Percentiles rank a stretch among this genome's conserved stretches.
Evolutionary conservation across 2,888 invertebrate species (phyloP).

Genomic region (Neoascia interrupta): DNA sequence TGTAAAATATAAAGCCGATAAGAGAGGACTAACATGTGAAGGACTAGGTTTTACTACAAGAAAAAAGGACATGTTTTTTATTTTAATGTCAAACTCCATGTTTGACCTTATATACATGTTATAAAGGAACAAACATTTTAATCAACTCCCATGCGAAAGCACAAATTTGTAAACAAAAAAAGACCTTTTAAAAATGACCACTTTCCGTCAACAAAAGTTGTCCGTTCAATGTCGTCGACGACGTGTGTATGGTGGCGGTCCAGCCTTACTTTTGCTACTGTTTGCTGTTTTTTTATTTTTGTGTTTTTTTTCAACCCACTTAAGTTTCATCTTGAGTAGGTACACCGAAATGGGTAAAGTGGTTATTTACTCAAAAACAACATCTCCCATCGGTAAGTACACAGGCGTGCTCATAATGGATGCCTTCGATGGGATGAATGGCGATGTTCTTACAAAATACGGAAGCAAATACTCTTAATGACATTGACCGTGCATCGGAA

Average conservation of each 20-base stretch:
- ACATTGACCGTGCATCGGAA: slow-evolving; percentile 23
- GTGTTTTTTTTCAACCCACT: slow-evolving; percentile 26
- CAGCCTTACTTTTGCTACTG: slow-evolving; percentile 7
- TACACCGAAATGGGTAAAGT: neutral
- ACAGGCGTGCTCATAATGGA: neutral
- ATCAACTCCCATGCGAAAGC: too few relatives aligned
- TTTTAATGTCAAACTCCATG: too few relatives aligned
- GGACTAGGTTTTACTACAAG: too few relatives aligned
- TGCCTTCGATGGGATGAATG: slow-evolving; percentile 11
- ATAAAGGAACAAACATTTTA: too few relatives aligned
- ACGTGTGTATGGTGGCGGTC: slow-evolving; percentile 18
- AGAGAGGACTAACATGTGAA: too few relatives aligned
- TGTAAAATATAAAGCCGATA: too few relatives aligned
- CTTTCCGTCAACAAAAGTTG: slow-evolving; percentile 10
- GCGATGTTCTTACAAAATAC: slow-evolving; percentile 31
- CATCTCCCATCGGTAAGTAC: neutral
- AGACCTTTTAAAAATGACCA: slow-evolving; percentile 1
- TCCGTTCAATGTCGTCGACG: slow-evolving; percentile 39
- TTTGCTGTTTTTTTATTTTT: too few relatives aligned
- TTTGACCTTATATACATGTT: too few relatives aligned
- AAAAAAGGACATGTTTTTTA: too few relatives aligned
- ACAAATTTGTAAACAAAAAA: too few relatives aligned
- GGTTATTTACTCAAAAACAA: slow-evolving; percentile 3
- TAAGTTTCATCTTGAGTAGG: slow-evolving; percentile 7
- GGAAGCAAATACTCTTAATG: slow-evolving; percentile 29